Evolutionary conservation across 2,888 invertebrate genomes (phyloP).

Genomic region (Lepetodrilus schrolli): DNA sequence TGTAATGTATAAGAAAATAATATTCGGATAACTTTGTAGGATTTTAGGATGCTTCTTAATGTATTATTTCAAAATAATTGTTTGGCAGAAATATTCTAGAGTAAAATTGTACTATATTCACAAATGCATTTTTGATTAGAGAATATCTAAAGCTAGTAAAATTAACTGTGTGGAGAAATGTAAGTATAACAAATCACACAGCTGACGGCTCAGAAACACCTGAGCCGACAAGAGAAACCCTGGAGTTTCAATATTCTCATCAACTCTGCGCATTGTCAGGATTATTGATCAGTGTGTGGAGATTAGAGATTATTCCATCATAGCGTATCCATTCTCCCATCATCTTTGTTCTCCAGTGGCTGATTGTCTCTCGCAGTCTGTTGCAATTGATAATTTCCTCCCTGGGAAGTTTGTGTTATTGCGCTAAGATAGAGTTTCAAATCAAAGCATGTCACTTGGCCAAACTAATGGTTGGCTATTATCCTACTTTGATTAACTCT

Average conservation of each 20-base stretch:
- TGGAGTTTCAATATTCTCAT: constrained; percentile 15
- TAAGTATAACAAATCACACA: too few relatives aligned
- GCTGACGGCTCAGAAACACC: too few relatives aligned
- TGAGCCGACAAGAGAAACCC: too few relatives aligned
- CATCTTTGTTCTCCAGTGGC: not conserved
- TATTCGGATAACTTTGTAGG: too few relatives aligned
- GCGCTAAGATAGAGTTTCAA: constrained; percentile 19
- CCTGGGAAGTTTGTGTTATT: constrained; percentile 13
- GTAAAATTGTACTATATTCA: too few relatives aligned
- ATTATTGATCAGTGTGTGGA: not conserved
- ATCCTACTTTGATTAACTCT: constrained; percentile 12
- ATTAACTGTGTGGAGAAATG: too few relatives aligned
- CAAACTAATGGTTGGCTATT: not conserved
- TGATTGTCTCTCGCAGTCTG: constrained; percentile 15
- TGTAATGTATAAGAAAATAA: too few relatives aligned
- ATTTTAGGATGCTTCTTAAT: too few relatives aligned
- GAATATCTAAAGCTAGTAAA: too few relatives aligned
- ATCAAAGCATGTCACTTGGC: constrained; percentile 10
- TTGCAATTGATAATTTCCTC: constrained; percentile 13
- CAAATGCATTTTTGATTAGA: too few relatives aligned
- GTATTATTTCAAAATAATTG: too few relatives aligned
- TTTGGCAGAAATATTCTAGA: too few relatives aligned
- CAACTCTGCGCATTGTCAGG: not conserved
- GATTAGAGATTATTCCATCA: constrained; percentile 3
- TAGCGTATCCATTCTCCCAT: not conserved